Evolutionary conservation across 2,113 vertebrate species (phyloP).

Genomic region (Micronisus gabar): DNA sequence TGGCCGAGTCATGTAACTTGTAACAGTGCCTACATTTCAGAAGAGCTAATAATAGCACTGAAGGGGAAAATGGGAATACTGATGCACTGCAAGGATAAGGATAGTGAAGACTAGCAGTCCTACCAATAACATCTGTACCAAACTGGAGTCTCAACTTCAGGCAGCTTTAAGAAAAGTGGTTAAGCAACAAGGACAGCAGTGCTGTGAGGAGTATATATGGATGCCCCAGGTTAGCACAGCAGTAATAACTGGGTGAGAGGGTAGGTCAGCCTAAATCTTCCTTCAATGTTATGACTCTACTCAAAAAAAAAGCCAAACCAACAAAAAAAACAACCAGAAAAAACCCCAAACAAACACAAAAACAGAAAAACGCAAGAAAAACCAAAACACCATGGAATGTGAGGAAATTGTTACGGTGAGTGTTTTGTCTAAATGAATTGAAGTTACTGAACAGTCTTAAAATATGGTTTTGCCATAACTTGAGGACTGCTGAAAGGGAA

Average conservation of each 20-base stretch:
- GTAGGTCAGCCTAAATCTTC: not conserved
- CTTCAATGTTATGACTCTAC: not conserved
- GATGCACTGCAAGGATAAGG: not conserved
- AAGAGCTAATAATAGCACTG: not conserved
- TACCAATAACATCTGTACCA: not conserved
- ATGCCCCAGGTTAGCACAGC: not conserved
- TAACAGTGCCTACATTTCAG: not conserved
- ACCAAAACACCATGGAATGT: not conserved
- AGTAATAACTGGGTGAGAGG: not conserved
- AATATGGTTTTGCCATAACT: not conserved
- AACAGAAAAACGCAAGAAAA: not conserved
- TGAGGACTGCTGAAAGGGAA: not conserved
- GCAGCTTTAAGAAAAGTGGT: not conserved
- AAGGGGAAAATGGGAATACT: not conserved
- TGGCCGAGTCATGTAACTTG: not conserved
- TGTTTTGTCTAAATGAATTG: not conserved
- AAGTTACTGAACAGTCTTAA: not conserved
- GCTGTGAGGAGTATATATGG: rapidly evolving
- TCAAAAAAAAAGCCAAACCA: not conserved
- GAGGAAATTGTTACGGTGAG: not conserved
- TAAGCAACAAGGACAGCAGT: not conserved
- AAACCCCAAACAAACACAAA: not conserved
- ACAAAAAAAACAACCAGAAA: not conserved
- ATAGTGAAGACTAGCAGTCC: not conserved
- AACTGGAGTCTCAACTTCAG: not conserved